Evolutionary conservation across 2,797 vertebrate genomes (phyloP).

Genomic region (Hipposideros larvatus): DNA sequence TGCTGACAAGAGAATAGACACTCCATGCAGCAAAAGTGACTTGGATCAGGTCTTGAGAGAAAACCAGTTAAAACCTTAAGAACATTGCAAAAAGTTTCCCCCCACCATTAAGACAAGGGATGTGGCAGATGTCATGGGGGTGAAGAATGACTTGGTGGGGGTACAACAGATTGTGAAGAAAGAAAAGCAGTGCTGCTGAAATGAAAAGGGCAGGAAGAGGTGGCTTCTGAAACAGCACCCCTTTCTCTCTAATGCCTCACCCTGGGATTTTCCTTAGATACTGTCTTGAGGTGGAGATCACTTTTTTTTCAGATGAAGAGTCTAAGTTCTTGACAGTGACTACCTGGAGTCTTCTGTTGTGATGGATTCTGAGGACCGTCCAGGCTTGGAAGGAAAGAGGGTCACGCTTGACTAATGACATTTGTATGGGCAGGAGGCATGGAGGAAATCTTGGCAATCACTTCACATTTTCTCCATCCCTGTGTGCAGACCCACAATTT

Average conservation of each 20-base stretch:
- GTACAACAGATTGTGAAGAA: not conserved
- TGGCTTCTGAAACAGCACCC: not conserved
- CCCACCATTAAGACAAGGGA: not conserved
- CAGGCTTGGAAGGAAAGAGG: not conserved
- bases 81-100: not conserved
- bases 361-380: not conserved
- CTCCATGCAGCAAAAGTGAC: not conserved
- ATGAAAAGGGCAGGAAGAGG: not conserved
- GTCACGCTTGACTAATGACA: not conserved
- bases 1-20: not conserved
- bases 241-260: not conserved
- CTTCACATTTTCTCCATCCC: not conserved
- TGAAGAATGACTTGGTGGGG: not conserved
- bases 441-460: not conserved
- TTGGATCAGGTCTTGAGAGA: not conserved
- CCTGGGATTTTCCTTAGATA: not conserved
- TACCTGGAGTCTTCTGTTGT: not conserved
- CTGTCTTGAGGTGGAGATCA: not conserved
- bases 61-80: constrained; percentile 27
- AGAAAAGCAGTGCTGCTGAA: not conserved
- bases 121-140: not conserved
- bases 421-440: not conserved
- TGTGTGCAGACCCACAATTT: not conserved
- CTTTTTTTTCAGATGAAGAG: not conserved
- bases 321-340: not conserved